A percentile compares a stretch with the other conserved stretches of the same genome.
phyloP scores from a whole-genome alignment of 2,888 invertebrate species.

The Dolichomitus sp. region DNA sequence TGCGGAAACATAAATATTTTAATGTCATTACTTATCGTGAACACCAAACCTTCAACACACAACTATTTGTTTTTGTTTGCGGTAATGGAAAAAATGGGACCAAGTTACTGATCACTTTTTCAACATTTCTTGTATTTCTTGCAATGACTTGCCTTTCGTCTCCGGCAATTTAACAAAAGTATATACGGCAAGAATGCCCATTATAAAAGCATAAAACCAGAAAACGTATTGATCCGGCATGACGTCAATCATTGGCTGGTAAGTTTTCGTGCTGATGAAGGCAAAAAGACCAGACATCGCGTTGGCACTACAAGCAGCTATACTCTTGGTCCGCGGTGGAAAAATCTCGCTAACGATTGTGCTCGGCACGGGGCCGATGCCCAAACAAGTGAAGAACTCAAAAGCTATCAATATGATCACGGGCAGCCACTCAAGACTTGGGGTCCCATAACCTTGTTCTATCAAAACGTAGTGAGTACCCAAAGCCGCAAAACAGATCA shows the following conservation, averaged over 20 bases:
- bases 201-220: constrained; percentile 72
- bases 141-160: constrained; percentile 80
- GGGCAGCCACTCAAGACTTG: constrained; percentile 74
- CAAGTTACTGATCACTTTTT: constrained; percentile 36
- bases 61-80: not conserved
- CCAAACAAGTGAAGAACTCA: constrained; percentile 71
- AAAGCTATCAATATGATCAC: constrained; percentile 71
- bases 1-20: not conserved
- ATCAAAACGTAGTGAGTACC: constrained; percentile 69
- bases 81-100: not conserved
- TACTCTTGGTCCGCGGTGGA: constrained; percentile 76
- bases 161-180: constrained; percentile 74
- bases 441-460: constrained; percentile 70
- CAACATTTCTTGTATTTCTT: constrained; percentile 79
- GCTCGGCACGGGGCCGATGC: constrained; percentile 75
- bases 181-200: constrained; percentile 63
- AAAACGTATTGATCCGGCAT: constrained; percentile 75
- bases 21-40: not conserved
- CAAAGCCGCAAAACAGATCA: constrained; percentile 44
- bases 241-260: constrained; percentile 74
- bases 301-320: constrained; percentile 75
- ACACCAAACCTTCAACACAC: not conserved
- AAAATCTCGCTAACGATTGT: constrained; percentile 79
- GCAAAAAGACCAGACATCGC: constrained; percentile 75
- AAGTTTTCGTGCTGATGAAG: constrained; percentile 76